These are phyloP conservation scores for Stylophora pistillata DNA, from an alignment of 64 coral and sea anemone species.

Conservation along the genomic window DNA sequence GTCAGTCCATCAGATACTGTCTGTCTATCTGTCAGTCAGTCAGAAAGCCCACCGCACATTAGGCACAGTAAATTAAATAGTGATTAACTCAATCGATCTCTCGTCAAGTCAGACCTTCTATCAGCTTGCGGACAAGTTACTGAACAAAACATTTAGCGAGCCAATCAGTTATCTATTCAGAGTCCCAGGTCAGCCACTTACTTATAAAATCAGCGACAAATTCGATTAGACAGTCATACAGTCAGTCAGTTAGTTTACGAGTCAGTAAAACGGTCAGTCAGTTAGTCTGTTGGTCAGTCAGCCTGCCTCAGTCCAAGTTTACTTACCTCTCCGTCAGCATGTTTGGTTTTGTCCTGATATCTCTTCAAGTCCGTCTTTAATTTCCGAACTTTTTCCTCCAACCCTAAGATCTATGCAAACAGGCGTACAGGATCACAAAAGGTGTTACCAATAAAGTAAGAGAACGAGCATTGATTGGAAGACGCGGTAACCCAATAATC, in stretches of 20 bases:
- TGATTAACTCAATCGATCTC: too few species aligned
- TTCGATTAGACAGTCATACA: not conserved
- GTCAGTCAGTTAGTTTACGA: not conserved
- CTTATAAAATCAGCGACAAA: not conserved
- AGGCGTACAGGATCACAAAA: not conserved
- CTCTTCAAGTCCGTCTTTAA: conserved; percentile 74
- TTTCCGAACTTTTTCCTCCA: conserved; percentile 87
- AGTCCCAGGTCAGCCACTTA: not conserved
- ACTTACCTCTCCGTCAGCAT: conserved; percentile 81
- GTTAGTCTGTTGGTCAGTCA: too few species aligned
- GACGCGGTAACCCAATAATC: too few species aligned
- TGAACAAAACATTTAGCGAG: too few species aligned
- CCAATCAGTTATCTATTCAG: too few species aligned
- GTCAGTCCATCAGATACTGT: not conserved
- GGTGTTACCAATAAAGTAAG: not conserved
- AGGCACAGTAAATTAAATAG: not conserved
- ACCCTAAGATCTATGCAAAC: conserved; percentile 37
- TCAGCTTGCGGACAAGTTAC: too few species aligned
- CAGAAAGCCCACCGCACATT: not conserved
- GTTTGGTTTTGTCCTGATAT: conserved; percentile 83
- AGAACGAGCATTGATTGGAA: not conserved
- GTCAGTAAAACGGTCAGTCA: not conserved
- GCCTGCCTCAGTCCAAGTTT: not conserved
- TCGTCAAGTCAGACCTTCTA: too few species aligned
- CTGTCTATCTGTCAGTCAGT: not conserved